A percentile compares a stretch with the other conserved stretches of the same genome.
phyloP scores from a whole-genome alignment of 2,113 vertebrate genomes.

The Siniperca chuatsi region DNA sequence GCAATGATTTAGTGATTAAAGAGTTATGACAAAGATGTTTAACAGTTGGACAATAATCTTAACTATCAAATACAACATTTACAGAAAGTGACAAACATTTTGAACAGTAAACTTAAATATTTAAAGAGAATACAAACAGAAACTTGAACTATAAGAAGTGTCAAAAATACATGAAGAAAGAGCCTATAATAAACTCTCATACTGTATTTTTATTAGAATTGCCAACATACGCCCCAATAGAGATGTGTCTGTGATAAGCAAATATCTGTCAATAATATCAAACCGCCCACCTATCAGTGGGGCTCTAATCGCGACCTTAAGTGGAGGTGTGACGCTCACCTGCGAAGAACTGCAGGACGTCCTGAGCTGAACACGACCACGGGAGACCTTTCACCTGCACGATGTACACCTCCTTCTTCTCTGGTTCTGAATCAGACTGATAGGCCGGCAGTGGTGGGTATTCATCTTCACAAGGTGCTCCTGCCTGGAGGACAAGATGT shows the following conservation, averaged over 20 bases:
- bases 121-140: not conserved
- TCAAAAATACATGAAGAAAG: not conserved
- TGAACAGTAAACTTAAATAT: not conserved
- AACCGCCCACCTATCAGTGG: not conserved
- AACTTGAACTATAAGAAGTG: not conserved
- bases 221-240: not conserved
- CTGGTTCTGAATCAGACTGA: conserved; percentile 57
- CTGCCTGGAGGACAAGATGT: conserved; percentile 70
- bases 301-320: not conserved
- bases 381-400: conserved; percentile 91
- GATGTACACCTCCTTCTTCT: conserved; percentile 85
- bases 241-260: not conserved
- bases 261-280: not conserved
- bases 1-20: not conserved
- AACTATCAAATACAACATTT: not conserved
- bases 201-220: not conserved
- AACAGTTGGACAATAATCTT: not conserved
- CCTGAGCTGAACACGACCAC: conserved; percentile 89
- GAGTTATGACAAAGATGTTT: not conserved
- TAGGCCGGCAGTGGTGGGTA: conserved; percentile 85
- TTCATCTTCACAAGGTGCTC: conserved; percentile 75
- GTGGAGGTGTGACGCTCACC: conserved; percentile 61
- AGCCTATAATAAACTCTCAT: not conserved
- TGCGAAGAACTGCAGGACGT: conserved; percentile 93
- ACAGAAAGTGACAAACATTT: not conserved